Conservation (phyloP, 2,888 invertebrate species). For the Chaetogeoica ovagalla region DNA sequence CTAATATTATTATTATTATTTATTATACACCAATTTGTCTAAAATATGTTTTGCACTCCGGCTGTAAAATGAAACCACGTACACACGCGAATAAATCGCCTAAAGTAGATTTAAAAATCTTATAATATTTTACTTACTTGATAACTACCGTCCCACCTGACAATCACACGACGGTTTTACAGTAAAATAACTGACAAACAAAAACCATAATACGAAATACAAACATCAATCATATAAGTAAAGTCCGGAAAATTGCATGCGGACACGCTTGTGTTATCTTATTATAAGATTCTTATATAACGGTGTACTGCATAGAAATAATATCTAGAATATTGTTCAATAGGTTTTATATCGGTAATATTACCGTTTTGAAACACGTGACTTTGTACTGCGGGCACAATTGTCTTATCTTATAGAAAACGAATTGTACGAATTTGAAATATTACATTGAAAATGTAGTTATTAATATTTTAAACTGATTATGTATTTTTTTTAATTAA, state of each 20-base stretch:
- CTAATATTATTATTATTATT: too few relatives aligned
- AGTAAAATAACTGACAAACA: neutral
- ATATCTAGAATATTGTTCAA: conserved; percentile 1
- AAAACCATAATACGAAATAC: too few relatives aligned
- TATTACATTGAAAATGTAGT: neutral
- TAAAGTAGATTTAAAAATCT: neutral
- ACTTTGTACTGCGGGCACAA: neutral
- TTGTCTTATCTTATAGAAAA: neutral
- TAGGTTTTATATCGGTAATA: neutral
- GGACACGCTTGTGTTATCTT: neutral
- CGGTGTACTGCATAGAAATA: neutral
- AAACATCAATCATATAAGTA: neutral
- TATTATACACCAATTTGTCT: too few relatives aligned
- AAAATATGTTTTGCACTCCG: too few relatives aligned
- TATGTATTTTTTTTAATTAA: neutral
- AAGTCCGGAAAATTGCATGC: neutral
- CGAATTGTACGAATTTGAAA: neutral
- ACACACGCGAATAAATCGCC: too few relatives aligned
- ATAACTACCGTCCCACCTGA: neutral
- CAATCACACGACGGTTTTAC: neutral
- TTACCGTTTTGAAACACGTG: too few relatives aligned
- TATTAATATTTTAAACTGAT: conserved; percentile 3
- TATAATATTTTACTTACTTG: conserved; percentile 5
- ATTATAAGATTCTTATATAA: too few relatives aligned
- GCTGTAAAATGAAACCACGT: neutral